phyloP scores from a whole-genome alignment of 2,888 invertebrate species.

The Hermaeophaga mercurialis region DNA sequence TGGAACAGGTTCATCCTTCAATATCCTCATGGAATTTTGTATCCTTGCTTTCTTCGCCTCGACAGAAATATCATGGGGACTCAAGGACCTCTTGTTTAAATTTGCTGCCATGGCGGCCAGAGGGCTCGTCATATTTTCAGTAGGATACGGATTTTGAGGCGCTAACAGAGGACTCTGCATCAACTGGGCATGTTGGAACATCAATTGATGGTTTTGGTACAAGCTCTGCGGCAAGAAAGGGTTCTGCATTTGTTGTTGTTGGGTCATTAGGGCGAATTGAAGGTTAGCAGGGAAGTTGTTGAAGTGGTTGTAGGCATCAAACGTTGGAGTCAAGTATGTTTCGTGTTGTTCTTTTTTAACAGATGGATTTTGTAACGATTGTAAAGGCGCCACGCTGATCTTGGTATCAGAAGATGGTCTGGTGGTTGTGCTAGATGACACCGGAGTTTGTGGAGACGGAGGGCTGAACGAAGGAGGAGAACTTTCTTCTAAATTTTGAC shows the following conservation, averaged over 20 bases:
- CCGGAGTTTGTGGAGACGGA: constrained; percentile 40
- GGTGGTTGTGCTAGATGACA: constrained; percentile 46
- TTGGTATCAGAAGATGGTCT: constrained; percentile 45
- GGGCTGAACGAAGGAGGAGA: constrained; percentile 35
- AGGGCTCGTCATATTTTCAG: constrained; percentile 56
- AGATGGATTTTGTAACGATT: constrained; percentile 52
- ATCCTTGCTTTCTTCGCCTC: constrained; percentile 69
- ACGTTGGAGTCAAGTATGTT: constrained; percentile 51
- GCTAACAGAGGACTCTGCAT: constrained; percentile 54
- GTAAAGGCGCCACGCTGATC: constrained; percentile 55
- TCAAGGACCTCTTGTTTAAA: constrained; percentile 60
- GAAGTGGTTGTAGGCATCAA: constrained; percentile 56
- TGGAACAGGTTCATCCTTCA: constrained; percentile 89
- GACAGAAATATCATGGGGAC: constrained; percentile 60
- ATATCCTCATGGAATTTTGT: constrained; percentile 73
- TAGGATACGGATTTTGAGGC: constrained; percentile 47
- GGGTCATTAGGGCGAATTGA: constrained; percentile 56
- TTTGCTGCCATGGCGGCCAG: constrained; percentile 62
- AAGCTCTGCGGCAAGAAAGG: constrained; percentile 54
- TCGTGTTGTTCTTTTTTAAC: constrained; percentile 34
- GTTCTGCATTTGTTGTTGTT: constrained; percentile 50
- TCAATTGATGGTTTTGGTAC: constrained; percentile 55
- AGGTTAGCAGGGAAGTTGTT: constrained; percentile 55
- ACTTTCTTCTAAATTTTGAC: constrained; percentile 54
- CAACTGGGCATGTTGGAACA: constrained; percentile 55